A percentile compares a stretch with the other conserved stretches of the same genome.
Evolutionary conservation across 2,888 invertebrate genomes (phyloP).

Genomic region (Thymelicus acteon): DNA sequence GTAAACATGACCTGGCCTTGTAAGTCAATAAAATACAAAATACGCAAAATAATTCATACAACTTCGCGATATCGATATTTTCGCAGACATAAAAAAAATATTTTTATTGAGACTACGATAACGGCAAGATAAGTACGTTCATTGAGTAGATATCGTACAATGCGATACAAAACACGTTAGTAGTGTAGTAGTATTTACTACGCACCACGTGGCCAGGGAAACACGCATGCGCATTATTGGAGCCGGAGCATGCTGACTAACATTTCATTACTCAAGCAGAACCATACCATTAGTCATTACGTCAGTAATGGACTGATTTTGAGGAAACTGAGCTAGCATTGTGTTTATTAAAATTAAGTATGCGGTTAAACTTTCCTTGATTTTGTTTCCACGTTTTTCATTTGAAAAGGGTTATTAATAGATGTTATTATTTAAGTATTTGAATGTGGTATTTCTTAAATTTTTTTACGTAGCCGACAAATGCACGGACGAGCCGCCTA

Average conservation of each 20-base stretch:
- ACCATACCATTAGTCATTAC: constrained; percentile 45
- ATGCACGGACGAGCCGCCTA: too few relatives aligned
- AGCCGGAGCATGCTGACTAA: constrained; percentile 52
- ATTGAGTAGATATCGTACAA: constrained; percentile 46
- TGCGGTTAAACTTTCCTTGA: too few relatives aligned
- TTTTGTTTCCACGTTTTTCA: too few relatives aligned
- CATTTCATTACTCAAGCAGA: constrained; percentile 48
- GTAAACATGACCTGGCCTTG: constrained; percentile 1
- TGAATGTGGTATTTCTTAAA: too few relatives aligned
- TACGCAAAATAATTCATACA: neutral
- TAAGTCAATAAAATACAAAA: constrained; percentile 10
- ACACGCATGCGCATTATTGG: constrained; percentile 43
- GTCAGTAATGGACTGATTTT: constrained; percentile 40
- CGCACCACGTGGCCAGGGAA: constrained; percentile 51
- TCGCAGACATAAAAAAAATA: constrained; percentile 7
- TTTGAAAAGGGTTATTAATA: too few relatives aligned
- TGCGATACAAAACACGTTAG: constrained; percentile 36
- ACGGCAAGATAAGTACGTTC: constrained; percentile 41
- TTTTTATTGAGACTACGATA: constrained; percentile 31
- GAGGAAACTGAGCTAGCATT: constrained; percentile 33
- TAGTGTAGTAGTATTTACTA: constrained; percentile 42
- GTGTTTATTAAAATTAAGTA: neutral
- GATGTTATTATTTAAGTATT: too few relatives aligned
- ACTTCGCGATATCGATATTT: neutral
- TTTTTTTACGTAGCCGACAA: too few relatives aligned